Percentiles rank a stretch among this genome's conserved stretches.
These are phyloP conservation scores for Crocallis elinguaria DNA, from an alignment of 2,888 invertebrate genomes.

Conservation along the genomic window DNA sequence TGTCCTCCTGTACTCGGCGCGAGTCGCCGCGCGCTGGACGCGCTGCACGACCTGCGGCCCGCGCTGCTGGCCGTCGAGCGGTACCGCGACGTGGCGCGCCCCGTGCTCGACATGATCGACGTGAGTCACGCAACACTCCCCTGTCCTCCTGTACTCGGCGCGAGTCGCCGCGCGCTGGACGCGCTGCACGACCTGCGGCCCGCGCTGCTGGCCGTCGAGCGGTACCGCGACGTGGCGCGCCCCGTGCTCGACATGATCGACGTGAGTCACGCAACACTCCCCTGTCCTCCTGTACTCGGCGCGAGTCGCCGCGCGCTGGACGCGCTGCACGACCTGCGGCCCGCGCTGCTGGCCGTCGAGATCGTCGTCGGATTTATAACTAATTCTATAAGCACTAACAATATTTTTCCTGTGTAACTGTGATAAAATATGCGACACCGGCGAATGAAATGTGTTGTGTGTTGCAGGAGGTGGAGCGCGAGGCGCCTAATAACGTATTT, in stretches of 20 bases:
- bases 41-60: slow-evolving; percentile 78
- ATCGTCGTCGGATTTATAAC: no score
- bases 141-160: no score
- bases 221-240: slow-evolving; percentile 68
- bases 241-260: slow-evolving; percentile 77
- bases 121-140: no score
- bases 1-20: no score
- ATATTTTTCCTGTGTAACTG: no score
- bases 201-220: slow-evolving; percentile 74
- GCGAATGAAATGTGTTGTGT: no score
- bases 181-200: slow-evolving; percentile 79
- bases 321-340: no score
- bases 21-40: slow-evolving; percentile 73
- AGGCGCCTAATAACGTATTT: slow-evolving; percentile 77
- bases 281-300: no score
- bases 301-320: no score
- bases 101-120: slow-evolving; percentile 76
- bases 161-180: slow-evolving; percentile 72
- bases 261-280: slow-evolving; percentile 55
- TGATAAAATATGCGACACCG: no score
- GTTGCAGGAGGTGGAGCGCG: slow-evolving; percentile 75
- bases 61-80: slow-evolving; percentile 75
- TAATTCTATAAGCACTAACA: no score
- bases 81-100: slow-evolving; percentile 69
- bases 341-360: no score